Conservation (phyloP, 2,888 invertebrate genomes). For the Ryuthela nishihirai region DNA sequence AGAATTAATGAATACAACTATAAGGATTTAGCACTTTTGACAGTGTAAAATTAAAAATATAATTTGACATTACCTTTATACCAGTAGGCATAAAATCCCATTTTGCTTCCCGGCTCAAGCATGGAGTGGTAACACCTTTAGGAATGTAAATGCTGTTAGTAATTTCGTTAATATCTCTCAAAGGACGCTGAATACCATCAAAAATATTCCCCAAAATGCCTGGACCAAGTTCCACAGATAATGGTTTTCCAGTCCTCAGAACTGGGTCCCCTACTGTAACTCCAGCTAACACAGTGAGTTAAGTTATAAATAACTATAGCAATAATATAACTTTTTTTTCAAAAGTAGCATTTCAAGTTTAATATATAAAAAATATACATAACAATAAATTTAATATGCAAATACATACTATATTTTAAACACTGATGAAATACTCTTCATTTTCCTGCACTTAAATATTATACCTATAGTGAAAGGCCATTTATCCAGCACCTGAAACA, state of each 20-base stretch:
- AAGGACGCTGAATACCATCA: slow-evolving; percentile 98
- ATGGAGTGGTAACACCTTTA: slow-evolving; percentile 95
- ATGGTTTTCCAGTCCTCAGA: slow-evolving; percentile 93
- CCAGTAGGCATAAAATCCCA: slow-evolving; percentile 89
- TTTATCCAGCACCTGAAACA: too few species aligned
- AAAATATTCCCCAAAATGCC: slow-evolving; percentile 99
- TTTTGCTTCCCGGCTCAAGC: slow-evolving; percentile 68
- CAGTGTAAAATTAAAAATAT: not conserved
- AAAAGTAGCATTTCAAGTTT: too few species aligned
- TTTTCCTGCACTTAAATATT: too few species aligned
- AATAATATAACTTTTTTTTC: too few species aligned
- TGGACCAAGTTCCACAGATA: slow-evolving; percentile 98
- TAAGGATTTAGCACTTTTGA: too few species aligned
- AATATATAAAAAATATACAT: too few species aligned
- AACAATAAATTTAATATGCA: too few species aligned
- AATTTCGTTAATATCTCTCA: slow-evolving; percentile 89
- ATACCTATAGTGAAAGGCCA: too few species aligned
- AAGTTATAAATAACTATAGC: too few species aligned
- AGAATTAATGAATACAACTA: too few species aligned
- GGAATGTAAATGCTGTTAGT: slow-evolving; percentile 98
- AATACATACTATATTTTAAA: too few species aligned
- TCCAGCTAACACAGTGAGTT: slow-evolving; percentile 69
- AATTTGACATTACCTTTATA: slow-evolving; percentile 64
- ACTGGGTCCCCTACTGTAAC: slow-evolving; percentile 99
- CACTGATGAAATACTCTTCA: too few species aligned